phyloP scores from a whole-genome alignment of 1,140 invertebrate species.

The Monochamus saltuarius region DNA sequence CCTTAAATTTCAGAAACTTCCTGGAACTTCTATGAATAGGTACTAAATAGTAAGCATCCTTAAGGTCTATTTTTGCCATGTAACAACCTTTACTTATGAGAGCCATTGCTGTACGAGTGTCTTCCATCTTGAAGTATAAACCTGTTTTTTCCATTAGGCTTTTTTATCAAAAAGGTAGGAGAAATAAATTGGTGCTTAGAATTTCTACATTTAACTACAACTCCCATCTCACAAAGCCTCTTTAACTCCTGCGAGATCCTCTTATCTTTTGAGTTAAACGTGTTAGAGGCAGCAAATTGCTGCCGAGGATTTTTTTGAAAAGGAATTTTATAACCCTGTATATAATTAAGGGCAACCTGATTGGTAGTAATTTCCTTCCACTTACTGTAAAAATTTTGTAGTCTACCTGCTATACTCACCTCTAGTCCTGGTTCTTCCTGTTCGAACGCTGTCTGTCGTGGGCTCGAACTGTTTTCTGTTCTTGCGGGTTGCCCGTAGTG shows the following conservation, averaged over 20 bases:
- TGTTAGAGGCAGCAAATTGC: no score
- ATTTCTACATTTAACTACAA: background rate
- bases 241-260: background rate
- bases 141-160: constrained; percentile 35
- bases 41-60: constrained; percentile 41
- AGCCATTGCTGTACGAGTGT: constrained; percentile 5
- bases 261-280: no score
- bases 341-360: no score
- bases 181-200: constrained; percentile 37
- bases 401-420: no score
- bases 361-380: no score
- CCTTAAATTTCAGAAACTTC: constrained; percentile 36
- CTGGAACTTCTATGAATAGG: constrained; percentile 1
- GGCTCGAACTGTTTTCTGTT: no score
- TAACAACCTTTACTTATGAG: constrained; percentile 30
- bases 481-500: no score
- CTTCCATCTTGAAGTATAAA: constrained; percentile 41
- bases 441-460: no score
- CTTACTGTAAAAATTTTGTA: no score
- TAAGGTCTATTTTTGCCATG: constrained; percentile 38
- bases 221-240: background rate
- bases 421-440: no score
- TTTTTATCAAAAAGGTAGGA: constrained; percentile 34
- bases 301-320: no score
- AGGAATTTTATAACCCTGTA: no score